Evolutionary conservation across 2,113 vertebrate genomes (phyloP).

Genomic region (Propithecus coquereli): DNA sequence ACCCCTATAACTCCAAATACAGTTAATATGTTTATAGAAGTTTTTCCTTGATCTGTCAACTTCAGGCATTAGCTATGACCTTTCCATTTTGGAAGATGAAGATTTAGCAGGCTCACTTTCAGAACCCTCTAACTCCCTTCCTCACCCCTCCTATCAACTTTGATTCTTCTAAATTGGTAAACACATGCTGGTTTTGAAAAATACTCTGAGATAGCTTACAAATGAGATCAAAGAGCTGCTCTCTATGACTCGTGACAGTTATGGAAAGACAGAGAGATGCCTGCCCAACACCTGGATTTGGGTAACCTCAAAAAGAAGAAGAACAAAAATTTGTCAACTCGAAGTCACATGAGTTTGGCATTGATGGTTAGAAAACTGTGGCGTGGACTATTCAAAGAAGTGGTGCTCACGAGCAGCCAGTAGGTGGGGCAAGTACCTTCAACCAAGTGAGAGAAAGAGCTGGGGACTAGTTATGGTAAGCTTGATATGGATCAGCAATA

Average conservation of each 20-base stretch:
- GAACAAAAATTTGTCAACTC: not conserved
- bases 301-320: not conserved
- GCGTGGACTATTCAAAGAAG: not conserved
- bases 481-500: not conserved
- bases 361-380: not conserved
- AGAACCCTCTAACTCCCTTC: not conserved
- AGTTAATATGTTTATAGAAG: not conserved
- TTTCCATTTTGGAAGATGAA: not conserved
- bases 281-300: not conserved
- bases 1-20: not conserved
- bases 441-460: not conserved
- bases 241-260: not conserved
- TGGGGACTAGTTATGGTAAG: not conserved
- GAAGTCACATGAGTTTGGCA: not conserved
- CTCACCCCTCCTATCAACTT: not conserved
- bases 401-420: not conserved
- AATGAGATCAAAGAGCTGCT: not conserved
- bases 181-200: not conserved
- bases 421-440: too few relatives aligned
- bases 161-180: not conserved
- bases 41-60: not conserved
- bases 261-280: not conserved
- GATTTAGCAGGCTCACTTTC: not conserved
- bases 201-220: not conserved
- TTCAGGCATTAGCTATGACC: not conserved